These are phyloP conservation scores for Aleiodes testaceus DNA, from an alignment of 2,888 invertebrate species.

Conservation along the genomic window DNA sequence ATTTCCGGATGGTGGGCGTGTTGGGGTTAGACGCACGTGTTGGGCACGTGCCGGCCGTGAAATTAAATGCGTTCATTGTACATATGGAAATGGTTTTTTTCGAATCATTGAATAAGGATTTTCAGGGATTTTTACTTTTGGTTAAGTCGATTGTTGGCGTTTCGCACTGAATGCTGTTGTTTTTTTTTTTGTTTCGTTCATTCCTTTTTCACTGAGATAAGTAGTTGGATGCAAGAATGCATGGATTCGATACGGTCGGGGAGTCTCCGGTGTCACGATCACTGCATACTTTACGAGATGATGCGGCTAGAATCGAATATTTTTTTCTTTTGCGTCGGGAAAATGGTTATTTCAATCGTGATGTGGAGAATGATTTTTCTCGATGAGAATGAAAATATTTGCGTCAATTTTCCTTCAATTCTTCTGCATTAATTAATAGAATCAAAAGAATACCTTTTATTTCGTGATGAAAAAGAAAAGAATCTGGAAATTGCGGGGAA, in stretches of 20 bases:
- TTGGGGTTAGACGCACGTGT: constrained; percentile 42
- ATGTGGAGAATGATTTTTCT: not conserved
- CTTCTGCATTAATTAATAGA: too few species aligned
- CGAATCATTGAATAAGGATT: not conserved
- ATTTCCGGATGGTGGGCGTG: constrained; percentile 49
- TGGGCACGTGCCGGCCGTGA: constrained; percentile 55
- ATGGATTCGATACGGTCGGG: constrained; percentile 28
- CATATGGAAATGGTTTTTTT: too few species aligned
- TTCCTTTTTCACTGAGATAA: too few species aligned
- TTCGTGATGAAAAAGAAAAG: too few species aligned
- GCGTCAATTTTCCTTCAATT: too few species aligned
- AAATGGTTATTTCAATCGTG: constrained; percentile 16
- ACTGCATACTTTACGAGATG: constrained; percentile 22
- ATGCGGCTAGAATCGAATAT: not conserved
- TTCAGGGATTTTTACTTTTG: not conserved
- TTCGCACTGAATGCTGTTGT: not conserved
- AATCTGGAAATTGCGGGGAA: too few species aligned
- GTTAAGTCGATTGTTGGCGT: not conserved
- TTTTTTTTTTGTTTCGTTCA: not conserved
- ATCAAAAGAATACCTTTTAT: too few species aligned
- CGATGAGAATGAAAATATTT: not conserved
- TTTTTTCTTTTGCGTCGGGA: not conserved
- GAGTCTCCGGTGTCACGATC: constrained; percentile 27
- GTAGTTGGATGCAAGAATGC: constrained; percentile 13
- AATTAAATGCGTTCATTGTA: constrained; percentile 31